Conservation (phyloP, 2,797 vertebrate genomes). For the Huso huso region DNA sequence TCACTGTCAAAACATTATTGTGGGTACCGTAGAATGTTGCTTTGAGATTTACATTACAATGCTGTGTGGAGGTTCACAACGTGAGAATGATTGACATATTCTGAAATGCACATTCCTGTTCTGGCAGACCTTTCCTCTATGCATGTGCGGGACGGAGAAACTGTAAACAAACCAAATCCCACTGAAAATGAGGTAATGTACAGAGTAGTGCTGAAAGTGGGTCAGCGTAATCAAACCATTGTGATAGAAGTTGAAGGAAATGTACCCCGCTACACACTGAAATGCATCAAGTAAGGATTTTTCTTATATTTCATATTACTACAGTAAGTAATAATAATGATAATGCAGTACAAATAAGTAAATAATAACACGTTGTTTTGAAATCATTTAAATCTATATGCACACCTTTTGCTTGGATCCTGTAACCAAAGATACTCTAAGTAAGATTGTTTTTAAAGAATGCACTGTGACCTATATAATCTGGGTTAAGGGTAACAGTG, state of each 20-base stretch:
- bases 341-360: not conserved
- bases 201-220: constrained; percentile 40
- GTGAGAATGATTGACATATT: not conserved
- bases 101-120: not conserved
- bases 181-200: constrained; percentile 9
- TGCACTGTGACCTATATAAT: no score
- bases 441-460: no score
- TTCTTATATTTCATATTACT: not conserved
- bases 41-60: constrained; percentile 10
- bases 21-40: constrained; percentile 33
- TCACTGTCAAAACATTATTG: constrained; percentile 45
- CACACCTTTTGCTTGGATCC: constrained; percentile 15
- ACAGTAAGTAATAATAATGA: not conserved
- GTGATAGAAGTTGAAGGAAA: constrained; percentile 39
- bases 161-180: constrained; percentile 1
- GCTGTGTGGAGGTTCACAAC: not conserved
- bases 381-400: constrained; percentile 32
- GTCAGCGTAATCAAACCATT: constrained; percentile 30
- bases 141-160: constrained; percentile 21
- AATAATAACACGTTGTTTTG: constrained; percentile 21
- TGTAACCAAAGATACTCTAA: no score
- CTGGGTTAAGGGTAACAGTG: no score
- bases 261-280: constrained; percentile 44
- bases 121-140: constrained; percentile 45
- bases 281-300: constrained; percentile 53